Base-by-base conservation (phyloP, 1,140 invertebrate species). In the Stegodyphus dumicola region DNA sequence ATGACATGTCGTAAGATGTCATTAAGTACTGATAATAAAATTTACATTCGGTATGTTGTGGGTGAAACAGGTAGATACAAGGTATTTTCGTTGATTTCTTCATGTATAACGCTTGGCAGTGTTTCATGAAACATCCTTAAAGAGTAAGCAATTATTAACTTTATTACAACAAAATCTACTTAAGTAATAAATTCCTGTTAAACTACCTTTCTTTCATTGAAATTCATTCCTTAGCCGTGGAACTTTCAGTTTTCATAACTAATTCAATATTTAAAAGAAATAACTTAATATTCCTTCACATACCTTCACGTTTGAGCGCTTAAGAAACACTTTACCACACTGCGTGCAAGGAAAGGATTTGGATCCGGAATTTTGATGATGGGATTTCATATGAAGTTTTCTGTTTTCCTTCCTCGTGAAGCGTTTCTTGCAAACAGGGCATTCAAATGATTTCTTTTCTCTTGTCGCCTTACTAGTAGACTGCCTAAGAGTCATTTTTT, bases 361-460 rank as follows among this genome's bases (percentile, higher is more conserved):
- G 2, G 67, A 7, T 3, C 17, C 54, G 10, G 53, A 56, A n/a
- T 53, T 69, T 10, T 66, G 71, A 10, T 85, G 81, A n/a, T 85
- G 89, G 6, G 88, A 83, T 66, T 89, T 89, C 15, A 88, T 76
- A 76, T 89, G 88, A 6, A 88, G 85, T 74, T 89, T 89, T 33
- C 88, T 86, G 53, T 87, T 88, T 69, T 89, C 88, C 70, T 88
- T 89, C 10, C 88, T 86, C 3, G 88, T 87, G 66, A 90, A 91
- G 60, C 89, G 85, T 77, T 90, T 90, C n/a, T 90, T 87, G 74
- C 90, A 90, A 5, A 90, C 87, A 1, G 88, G 87, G 79, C 90
- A 91, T 49, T 89, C 89, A 75, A 90, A 89, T 1, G 89, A 89
- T 86, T 89, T 90, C 48, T 66, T 78, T 10, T 89, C 88, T 13